Evolutionary conservation across 2,113 vertebrate species (phyloP).

Genomic region (Salvator merianae): DNA sequence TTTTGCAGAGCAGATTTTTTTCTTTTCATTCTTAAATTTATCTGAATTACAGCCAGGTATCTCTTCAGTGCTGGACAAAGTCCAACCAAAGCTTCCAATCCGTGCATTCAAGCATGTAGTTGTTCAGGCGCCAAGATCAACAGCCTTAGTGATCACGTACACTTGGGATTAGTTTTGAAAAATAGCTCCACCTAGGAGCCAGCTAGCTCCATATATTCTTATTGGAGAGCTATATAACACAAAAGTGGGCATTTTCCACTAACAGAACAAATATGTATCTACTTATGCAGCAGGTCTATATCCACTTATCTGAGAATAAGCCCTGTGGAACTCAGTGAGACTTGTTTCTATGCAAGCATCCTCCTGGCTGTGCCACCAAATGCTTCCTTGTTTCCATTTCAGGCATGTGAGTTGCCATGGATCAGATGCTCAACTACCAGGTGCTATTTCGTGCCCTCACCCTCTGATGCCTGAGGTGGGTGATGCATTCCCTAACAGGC

Average conservation of each 20-base stretch:
- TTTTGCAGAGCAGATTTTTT: not conserved
- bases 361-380: too few relatives aligned
- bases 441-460: too few relatives aligned
- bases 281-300: not conserved
- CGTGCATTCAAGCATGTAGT: not conserved
- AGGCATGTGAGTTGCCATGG: too few relatives aligned
- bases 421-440: too few relatives aligned
- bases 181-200: not conserved
- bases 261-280: not conserved
- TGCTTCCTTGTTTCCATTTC: too few relatives aligned
- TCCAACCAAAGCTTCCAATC: not conserved
- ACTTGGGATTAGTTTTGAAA: slow-evolving; percentile 16
- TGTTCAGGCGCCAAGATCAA: not conserved
- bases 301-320: not conserved
- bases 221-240: not conserved
- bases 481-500: too few relatives aligned
- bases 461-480: too few relatives aligned
- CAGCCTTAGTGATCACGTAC: not conserved
- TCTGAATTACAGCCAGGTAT: not conserved
- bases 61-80: not conserved
- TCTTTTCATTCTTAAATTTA: not conserved
- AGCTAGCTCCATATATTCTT: not conserved
- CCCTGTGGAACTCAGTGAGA: too few relatives aligned
- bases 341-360: not conserved
- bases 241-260: not conserved